phyloP scores from a whole-genome alignment of 2,888 invertebrate species.

The Ligdia adustata region DNA sequence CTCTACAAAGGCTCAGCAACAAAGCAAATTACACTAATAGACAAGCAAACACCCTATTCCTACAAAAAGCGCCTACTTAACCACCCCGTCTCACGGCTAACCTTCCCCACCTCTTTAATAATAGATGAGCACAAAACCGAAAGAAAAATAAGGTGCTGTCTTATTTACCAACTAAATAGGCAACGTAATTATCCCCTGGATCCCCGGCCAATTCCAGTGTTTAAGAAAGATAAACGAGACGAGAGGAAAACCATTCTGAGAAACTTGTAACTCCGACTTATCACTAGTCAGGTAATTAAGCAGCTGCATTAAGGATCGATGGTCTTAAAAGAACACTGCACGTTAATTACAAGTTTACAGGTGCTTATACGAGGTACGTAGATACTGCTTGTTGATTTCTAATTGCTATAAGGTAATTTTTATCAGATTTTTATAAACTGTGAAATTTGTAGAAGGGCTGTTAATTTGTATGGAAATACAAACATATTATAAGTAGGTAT shows the following conservation, averaged over 20 bases:
- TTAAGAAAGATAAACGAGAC: constrained; percentile 82
- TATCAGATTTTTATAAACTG: too few relatives aligned
- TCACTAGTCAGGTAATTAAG: constrained; percentile 63
- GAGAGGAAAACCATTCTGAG: constrained; percentile 70
- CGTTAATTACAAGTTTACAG: neutral
- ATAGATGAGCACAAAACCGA: constrained; percentile 45
- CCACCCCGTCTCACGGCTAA: constrained; percentile 20
- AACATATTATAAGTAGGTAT: too few relatives aligned
- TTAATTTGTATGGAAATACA: too few relatives aligned
- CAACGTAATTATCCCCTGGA: constrained; percentile 75
- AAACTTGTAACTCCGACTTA: constrained; percentile 65
- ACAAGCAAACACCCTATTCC: constrained; percentile 19
- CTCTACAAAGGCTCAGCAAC: constrained; percentile 11
- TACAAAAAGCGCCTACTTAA: constrained; percentile 19
- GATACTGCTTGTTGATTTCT: too few relatives aligned
- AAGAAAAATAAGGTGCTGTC: constrained; percentile 56
- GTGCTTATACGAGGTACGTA: too few relatives aligned
- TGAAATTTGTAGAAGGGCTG: too few relatives aligned
- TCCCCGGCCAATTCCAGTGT: constrained; percentile 78
- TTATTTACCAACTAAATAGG: constrained; percentile 67
- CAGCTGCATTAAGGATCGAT: constrained; percentile 48
- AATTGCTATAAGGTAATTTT: too few relatives aligned
- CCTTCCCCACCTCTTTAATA: constrained; percentile 38
- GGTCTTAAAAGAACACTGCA: constrained; percentile 35
- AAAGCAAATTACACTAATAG: constrained; percentile 26